Evolutionary conservation across 2,797 vertebrate genomes (phyloP), one percentile per base, ranked within the genome.

Genomic region (Smutsia temminckii): DNA sequence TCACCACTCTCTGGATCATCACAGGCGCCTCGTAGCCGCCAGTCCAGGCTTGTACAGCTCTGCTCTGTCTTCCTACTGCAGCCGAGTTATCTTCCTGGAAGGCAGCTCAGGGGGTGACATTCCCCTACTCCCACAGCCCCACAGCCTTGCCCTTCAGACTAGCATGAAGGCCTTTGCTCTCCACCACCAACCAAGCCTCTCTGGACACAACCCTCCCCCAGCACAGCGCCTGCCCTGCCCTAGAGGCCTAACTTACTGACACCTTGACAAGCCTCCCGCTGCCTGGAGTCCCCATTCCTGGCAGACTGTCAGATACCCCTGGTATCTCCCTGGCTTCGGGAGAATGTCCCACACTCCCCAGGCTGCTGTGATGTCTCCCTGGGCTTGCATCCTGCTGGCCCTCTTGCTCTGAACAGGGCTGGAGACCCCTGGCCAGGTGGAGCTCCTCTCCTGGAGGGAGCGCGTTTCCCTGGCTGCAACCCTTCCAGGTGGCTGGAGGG

Each of bases 31-130:
- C 23, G 3, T 12, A 13, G 71, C 21, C 1, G 57, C 59, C 14
- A 1, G 0, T 13, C 49, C 59, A 2, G 49, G 51, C 11, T 12
- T 2, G 13, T 0, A 0, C 21, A 23, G 32, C 20, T 57, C 49
- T 5, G 53, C 4, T 5, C 68, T 12, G 8, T 10, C 89, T 61
- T 75, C 32, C n/a, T 1, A 2, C 5, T 2, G 1, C 0, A 0
- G 17, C 63, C 55, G 29, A 11, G n/a, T 37, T 17, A 21, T 17
- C 23, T 2, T 63, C 59, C 69, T 6, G 1, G 42, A 16, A 27
- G 21, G 3, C 1, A 0, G 75, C 55, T 51, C 53, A 1, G 34
- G 29, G 37, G 11, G 16, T 34, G 64, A 86, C 84, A 25, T 0
- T 11, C 20, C 37, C 59, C 68, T 20, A 34, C 61, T 46, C 7